A percentile compares a stretch with the other conserved stretches of the same genome.
Conservation (phyloP, 2,113 vertebrate genomes). For the Peromyscus californicus region DNA sequence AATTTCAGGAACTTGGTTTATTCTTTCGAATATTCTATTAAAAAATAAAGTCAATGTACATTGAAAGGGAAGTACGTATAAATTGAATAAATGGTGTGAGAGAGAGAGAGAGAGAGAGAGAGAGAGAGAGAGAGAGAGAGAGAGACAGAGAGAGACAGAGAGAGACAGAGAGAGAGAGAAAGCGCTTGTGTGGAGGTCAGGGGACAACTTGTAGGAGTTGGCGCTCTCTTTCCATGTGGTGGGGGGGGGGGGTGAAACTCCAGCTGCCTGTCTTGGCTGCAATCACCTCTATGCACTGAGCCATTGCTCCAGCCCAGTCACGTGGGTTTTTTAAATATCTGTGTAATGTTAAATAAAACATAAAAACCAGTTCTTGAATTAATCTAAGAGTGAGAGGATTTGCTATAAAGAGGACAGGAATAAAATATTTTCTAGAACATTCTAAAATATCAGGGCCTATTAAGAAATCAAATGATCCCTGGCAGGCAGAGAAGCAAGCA, state of each 20-base stretch:
- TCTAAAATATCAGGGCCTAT: background rate
- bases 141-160: background rate
- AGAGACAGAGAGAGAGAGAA: background rate
- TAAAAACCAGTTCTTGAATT: background rate
- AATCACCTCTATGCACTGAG: background rate
- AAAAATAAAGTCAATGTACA: background rate
- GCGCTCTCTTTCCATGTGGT: background rate
- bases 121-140: background rate
- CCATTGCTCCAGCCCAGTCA: background rate
- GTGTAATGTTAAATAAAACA: background rate
- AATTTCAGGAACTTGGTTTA: background rate
- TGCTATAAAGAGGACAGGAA: background rate
- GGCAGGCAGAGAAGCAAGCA: background rate
- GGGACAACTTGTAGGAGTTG: background rate
- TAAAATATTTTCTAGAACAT: background rate
- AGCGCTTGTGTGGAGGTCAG: background rate
- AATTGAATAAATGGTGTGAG: background rate
- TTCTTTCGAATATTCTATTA: constrained; percentile 39
- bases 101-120: background rate
- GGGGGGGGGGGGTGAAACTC: background rate
- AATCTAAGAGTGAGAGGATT: background rate
- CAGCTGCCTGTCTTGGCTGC: background rate
- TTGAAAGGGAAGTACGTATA: constrained; percentile 36
- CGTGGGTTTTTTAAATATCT: background rate
- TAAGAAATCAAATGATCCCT: background rate